Evolutionary conservation across 2,888 invertebrate species (phyloP), one percentile per base, ranked within the genome.

Genomic region (Phyllotreta striolata): DNA sequence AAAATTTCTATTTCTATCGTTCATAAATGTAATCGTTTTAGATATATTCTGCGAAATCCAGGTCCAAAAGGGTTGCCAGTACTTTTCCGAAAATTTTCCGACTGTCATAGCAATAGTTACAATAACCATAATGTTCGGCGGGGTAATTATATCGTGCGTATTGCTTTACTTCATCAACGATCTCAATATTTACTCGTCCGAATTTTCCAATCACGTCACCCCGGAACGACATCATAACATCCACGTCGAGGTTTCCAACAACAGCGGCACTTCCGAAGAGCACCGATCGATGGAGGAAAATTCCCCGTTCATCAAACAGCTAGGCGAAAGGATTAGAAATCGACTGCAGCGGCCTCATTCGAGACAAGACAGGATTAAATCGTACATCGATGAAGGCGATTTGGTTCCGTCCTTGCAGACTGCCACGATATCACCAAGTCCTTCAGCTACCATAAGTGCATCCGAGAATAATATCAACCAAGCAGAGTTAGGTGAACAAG

Each of bases 41-140:
- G 66, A 60, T 35, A 35, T n/a, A 0, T 75, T 74, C 55, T 78
- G 78, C 59, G 63, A 71, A 59, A 72, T 73, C 6, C 65, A 66
- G 43, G 67, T 69, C 37, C 63, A 68, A 40, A 68, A 61, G 6
- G 69, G 63, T 3, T 79, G 79, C 62, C 72, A 70, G 44, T 72
- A 76, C 47, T 77, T 75, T 51, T 75, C 77, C 6, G 70, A 75
- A 55, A 51, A 63, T 38, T 74, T 77, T 57, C 68, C 76, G 5
- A 52, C 70, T 40, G 77, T 78, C 59, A 57, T 79, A n/a, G 69
- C 77, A 8, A 34, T 70, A 12, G 55, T 68, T 12, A 78, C 79
- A 8, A 63, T 77, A n/a, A 49, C 64, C 8, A 64, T 78, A 9
- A 74, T 78, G 69, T 43, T 70, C 13, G 39, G 75, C 13, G 74